Evolutionary conservation across 2,113 vertebrate genomes (phyloP).

Genomic region (Anolis carolinensis): DNA sequence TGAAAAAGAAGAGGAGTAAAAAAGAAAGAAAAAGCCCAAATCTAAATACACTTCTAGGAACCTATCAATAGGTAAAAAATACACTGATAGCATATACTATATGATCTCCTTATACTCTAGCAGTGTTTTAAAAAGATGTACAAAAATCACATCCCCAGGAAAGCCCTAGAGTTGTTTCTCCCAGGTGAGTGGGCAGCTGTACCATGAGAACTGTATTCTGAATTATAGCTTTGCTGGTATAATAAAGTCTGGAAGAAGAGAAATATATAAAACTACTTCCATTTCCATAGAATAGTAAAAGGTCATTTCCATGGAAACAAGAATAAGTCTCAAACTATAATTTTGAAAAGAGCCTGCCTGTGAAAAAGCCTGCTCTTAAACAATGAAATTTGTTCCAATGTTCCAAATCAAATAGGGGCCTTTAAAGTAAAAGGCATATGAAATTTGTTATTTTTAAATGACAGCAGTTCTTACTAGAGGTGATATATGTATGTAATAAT

Average conservation of each 20-base stretch:
- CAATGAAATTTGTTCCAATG: conserved; percentile 58
- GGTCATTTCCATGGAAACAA: conserved; percentile 75
- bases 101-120: conserved; percentile 45
- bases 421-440: conserved; percentile 42
- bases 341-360: conserved; percentile 61
- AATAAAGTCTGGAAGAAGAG: conserved; percentile 71
- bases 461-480: conserved; percentile 17
- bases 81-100: conserved; percentile 47
- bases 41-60: conserved; percentile 50
- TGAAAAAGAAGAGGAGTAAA: conserved; percentile 38
- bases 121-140: conserved; percentile 38
- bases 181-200: conserved; percentile 32
- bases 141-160: conserved; percentile 45
- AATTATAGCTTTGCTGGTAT: conserved; percentile 67
- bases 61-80: conserved; percentile 49
- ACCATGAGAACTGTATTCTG: conserved; percentile 65
- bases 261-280: conserved; percentile 74
- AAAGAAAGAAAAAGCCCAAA: conserved; percentile 16
- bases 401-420: conserved; percentile 51
- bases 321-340: conserved; percentile 64
- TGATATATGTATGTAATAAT: conserved; percentile 40
- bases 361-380: conserved; percentile 57
- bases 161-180: conserved; percentile 47
- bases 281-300: conserved; percentile 73
- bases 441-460: conserved; percentile 43